These are phyloP conservation scores for Nesometra sesokonis DNA, from an alignment of 35 echinoderm and acorn worm genomes.

Conservation along the genomic window DNA sequence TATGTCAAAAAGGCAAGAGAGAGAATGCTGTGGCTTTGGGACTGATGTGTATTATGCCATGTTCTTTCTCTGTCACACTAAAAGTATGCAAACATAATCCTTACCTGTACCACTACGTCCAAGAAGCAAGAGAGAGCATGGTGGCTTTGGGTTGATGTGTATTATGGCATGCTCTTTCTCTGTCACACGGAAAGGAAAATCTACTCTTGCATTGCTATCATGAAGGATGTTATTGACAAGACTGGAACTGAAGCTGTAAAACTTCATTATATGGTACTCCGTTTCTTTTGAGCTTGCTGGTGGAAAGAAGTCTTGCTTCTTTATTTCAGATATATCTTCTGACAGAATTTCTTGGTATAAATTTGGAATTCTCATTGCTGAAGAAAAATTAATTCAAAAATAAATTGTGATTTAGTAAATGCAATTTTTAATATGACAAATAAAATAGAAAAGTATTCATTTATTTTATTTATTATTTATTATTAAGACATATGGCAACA, in stretches of 20 bases:
- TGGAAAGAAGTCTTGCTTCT: conserved; percentile 22
- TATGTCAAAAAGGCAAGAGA: conserved; percentile 20
- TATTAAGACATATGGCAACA: no score
- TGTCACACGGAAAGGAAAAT: conserved; percentile 56
- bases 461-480: no score
- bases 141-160: conserved; percentile 23
- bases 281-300: conserved; percentile 44
- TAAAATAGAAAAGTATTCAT: no score
- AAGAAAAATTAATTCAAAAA: neutral
- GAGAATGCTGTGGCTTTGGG: conserved; percentile 14
- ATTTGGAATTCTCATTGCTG: neutral
- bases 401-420: no score
- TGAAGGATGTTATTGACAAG: conserved; percentile 40
- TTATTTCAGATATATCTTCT: neutral
- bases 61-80: no score
- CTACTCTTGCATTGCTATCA: conserved; percentile 28
- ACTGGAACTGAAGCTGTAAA: conserved; percentile 37
- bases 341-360: neutral
- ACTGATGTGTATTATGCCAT: neutral
- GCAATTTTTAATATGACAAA: no score
- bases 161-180: conserved; percentile 50
- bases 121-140: conserved; percentile 25
- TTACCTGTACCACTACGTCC: conserved; percentile 54
- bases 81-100: neutral
- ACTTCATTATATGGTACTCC: conserved; percentile 63